Conservation (phyloP, 1,140 invertebrate genomes). For the Bombus turneri region DNA sequence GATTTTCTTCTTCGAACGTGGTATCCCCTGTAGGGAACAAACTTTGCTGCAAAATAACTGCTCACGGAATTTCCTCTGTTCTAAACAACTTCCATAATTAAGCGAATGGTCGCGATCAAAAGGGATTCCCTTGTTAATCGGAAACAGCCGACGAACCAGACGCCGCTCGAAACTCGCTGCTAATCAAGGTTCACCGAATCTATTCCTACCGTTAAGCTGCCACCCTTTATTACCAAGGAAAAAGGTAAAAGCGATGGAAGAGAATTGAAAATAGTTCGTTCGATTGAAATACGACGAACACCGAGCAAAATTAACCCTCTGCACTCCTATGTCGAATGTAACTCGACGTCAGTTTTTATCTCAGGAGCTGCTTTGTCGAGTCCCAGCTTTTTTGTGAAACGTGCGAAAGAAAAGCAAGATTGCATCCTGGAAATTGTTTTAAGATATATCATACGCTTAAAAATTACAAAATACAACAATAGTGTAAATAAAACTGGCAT, state of each 20-base stretch:
- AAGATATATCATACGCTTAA: no score
- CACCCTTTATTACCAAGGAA: not conserved
- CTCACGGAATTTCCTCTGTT: not conserved
- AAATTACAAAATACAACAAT: no score
- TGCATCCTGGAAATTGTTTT: no score
- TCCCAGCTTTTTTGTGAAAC: no score
- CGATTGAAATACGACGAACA: not conserved
- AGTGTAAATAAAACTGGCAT: no score
- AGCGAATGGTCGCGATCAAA: not conserved
- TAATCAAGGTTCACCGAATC: conserved; percentile 45
- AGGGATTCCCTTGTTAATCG: conserved; percentile 24
- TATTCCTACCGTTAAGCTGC: not conserved
- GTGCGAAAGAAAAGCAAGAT: no score
- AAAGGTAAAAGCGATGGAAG: not conserved
- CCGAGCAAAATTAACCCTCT: not conserved
- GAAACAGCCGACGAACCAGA: conserved; percentile 1
- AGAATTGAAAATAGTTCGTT: not conserved
- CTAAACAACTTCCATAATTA: not conserved
- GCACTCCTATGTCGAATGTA: no score
- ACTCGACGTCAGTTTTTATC: no score
- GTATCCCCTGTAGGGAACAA: not conserved
- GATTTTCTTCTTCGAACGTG: not conserved
- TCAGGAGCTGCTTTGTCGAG: no score
- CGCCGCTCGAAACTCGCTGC: not conserved
- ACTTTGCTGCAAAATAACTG: not conserved